Evolutionary conservation across 64 coral and sea anemone genomes (phyloP).

Genomic region (Montipora foliosa): DNA sequence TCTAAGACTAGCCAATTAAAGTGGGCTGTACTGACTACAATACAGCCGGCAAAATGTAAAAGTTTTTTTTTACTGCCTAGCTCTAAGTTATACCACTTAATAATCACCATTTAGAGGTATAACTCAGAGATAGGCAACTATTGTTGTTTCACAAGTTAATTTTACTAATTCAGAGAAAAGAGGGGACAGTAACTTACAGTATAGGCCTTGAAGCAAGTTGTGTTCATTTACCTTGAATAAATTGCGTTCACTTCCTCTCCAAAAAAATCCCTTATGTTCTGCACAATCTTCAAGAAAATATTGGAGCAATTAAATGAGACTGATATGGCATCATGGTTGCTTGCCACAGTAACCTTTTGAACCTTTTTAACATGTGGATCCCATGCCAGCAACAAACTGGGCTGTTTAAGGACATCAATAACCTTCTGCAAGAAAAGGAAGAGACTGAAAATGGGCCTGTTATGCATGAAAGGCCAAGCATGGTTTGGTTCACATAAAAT

Average conservation of each 20-base stretch:
- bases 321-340: constrained; percentile 58
- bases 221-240: constrained; percentile 58
- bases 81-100: too few relatives aligned
- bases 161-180: too few relatives aligned
- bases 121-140: too few relatives aligned
- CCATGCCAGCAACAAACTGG: constrained; percentile 40
- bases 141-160: too few relatives aligned
- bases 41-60: too few relatives aligned
- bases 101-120: too few relatives aligned
- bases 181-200: too few relatives aligned
- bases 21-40: too few relatives aligned
- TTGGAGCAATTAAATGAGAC: constrained; percentile 16
- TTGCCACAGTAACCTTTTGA: constrained; percentile 19
- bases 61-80: too few relatives aligned
- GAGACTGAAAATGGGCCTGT: background rate
- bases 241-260: constrained; percentile 39
- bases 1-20: too few relatives aligned
- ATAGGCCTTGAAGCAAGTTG: too few relatives aligned
- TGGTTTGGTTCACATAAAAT: too few relatives aligned
- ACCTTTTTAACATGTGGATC: constrained; percentile 55
- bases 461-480: background rate
- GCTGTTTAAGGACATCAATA: constrained; percentile 19
- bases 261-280: constrained; percentile 10
- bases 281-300: background rate
- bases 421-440: background rate